phyloP scores from a whole-genome alignment of 2,113 vertebrate species.

The Dicaeum eximium region DNA sequence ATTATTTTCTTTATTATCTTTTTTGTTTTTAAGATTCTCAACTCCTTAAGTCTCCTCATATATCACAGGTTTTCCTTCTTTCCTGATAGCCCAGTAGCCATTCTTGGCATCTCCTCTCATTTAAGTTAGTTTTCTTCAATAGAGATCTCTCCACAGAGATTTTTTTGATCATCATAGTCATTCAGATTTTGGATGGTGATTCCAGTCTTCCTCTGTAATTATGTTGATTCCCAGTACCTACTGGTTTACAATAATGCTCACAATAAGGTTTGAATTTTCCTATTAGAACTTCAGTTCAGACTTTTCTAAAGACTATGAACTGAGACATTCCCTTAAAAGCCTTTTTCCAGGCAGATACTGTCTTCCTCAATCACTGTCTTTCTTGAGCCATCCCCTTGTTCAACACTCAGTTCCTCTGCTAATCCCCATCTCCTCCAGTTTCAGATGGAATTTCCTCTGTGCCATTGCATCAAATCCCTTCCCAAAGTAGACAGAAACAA shows the following conservation, averaged over 20 bases:
- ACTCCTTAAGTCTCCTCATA: neutral
- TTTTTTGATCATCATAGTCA: neutral
- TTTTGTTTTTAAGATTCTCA: neutral
- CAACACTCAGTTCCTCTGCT: neutral
- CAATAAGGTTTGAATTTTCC: neutral
- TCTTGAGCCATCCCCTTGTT: neutral
- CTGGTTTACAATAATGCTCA: neutral
- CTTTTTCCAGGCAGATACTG: neutral
- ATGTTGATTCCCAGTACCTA: neutral
- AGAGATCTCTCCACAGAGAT: neutral
- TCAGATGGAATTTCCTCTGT: neutral
- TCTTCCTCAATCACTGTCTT: neutral
- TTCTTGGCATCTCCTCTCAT: neutral
- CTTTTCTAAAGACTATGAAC: neutral
- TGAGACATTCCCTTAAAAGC: neutral
- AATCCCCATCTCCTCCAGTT: constrained; percentile 5
- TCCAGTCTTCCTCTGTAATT: neutral
- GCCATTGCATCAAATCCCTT: neutral
- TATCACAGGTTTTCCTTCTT: neutral
- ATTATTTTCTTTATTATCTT: neutral
- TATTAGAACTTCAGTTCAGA: neutral
- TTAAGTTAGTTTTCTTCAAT: neutral
- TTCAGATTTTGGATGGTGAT: neutral
- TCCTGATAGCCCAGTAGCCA: neutral
- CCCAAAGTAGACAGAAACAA: neutral